Evolutionary conservation across 2,888 invertebrate genomes (phyloP).

Genomic region (Stenotaenia linearis): DNA sequence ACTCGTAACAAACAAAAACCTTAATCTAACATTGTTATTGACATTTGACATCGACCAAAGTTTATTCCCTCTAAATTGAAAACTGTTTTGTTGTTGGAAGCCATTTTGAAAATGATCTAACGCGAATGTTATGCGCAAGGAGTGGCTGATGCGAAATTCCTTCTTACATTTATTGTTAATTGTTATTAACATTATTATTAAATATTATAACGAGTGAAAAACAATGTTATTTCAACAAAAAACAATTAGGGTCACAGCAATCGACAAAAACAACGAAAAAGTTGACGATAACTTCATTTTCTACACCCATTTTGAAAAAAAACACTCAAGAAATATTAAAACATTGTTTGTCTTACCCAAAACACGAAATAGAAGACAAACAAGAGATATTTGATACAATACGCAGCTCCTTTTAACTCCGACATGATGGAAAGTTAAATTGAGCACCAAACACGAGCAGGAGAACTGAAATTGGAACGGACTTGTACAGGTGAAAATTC

Average conservation of each 20-base stretch:
- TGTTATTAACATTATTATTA: too few species aligned
- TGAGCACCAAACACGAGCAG: background rate
- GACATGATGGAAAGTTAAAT: background rate
- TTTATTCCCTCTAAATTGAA: too few species aligned
- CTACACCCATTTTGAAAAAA: background rate
- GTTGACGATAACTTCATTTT: too few species aligned
- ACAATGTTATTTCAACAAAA: too few species aligned
- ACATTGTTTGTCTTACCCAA: background rate
- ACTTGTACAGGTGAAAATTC: background rate
- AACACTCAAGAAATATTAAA: background rate
- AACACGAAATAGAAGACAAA: slow-evolving; percentile 2
- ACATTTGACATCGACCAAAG: too few species aligned
- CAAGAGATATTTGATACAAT: background rate
- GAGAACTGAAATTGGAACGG: background rate
- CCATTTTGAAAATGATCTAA: background rate
- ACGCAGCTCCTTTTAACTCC: background rate
- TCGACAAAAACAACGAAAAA: too few species aligned
- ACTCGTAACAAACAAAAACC: too few species aligned
- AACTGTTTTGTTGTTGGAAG: too few species aligned
- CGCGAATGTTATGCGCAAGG: background rate
- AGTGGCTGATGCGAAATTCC: background rate
- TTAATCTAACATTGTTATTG: too few species aligned
- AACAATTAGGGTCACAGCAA: too few species aligned
- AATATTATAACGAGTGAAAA: too few species aligned
- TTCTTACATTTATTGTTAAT: too few species aligned